Conservation (phyloP, 2,888 invertebrate genomes). For the Napeogenes inachia region DNA sequence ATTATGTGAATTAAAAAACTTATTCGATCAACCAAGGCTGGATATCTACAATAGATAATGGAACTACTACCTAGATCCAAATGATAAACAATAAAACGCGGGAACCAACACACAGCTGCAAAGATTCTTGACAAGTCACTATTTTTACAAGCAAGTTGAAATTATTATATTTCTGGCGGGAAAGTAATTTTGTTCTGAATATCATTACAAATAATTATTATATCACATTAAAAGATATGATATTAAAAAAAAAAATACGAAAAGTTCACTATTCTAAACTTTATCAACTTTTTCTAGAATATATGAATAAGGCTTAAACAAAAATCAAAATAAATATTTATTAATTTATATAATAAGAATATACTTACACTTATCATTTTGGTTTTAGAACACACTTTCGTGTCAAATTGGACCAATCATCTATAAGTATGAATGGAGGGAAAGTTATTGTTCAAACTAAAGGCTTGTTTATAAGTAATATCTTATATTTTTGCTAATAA, state of each 20-base stretch:
- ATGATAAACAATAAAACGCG: slow-evolving; percentile 6
- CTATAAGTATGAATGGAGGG: slow-evolving; percentile 11
- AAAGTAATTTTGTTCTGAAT: slow-evolving; percentile 26
- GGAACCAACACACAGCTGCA: background rate
- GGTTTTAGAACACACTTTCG: slow-evolving; percentile 11
- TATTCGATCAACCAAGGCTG: too few relatives aligned
- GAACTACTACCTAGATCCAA: too few relatives aligned
- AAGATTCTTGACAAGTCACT: background rate
- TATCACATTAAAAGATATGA: background rate
- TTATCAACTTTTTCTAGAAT: too few relatives aligned
- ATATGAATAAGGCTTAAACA: background rate
- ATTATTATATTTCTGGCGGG: slow-evolving; percentile 26
- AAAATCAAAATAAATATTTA: background rate
- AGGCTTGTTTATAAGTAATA: background rate
- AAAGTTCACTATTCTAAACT: background rate
- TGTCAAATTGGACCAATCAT: slow-evolving; percentile 6
- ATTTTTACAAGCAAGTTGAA: background rate
- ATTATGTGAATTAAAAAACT: too few relatives aligned
- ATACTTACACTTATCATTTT: background rate
- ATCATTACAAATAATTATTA: background rate
- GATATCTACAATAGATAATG: too few relatives aligned
- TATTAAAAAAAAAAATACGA: background rate
- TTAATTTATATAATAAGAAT: background rate
- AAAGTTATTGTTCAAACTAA: slow-evolving; percentile 7
- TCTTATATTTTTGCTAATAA: too few relatives aligned